Conservation (phyloP, 2,113 vertebrate genomes). For the Ictalurus furcatus region DNA sequence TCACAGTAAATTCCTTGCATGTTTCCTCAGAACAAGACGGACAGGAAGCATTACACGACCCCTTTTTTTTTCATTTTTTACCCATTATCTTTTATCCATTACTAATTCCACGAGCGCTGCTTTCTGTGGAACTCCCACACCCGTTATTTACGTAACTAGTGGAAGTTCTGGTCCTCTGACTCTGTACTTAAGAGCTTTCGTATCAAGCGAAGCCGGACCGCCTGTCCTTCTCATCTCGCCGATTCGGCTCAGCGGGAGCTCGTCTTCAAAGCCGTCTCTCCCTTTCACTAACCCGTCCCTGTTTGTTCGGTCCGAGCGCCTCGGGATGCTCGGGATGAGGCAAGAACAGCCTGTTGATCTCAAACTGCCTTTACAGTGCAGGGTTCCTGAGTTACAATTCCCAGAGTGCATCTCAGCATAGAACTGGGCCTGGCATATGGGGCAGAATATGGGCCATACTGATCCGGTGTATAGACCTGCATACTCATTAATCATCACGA, state of each 20-base stretch:
- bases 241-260: slow-evolving; percentile 26
- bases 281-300: background rate
- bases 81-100: background rate
- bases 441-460: slow-evolving; percentile 22
- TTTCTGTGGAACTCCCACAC: background rate
- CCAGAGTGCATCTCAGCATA: background rate
- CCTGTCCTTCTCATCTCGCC: background rate
- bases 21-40: background rate
- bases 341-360: background rate
- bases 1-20: background rate
- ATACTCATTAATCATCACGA: background rate
- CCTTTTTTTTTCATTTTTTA: background rate
- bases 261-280: slow-evolving; percentile 4
- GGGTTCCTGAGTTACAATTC: background rate
- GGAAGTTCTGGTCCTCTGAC: background rate
- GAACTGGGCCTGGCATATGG: slow-evolving; percentile 12
- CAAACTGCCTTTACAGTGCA: background rate
- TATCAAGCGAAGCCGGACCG: background rate
- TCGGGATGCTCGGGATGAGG: slow-evolving; percentile 1
- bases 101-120: background rate
- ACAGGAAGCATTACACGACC: background rate
- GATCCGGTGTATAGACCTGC: background rate
- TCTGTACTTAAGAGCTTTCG: slow-evolving; percentile 3
- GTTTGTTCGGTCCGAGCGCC: slow-evolving; percentile 3
- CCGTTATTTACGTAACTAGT: background rate